phyloP scores from a whole-genome alignment of 2,113 vertebrate genomes.

The Noturus placidus region DNA sequence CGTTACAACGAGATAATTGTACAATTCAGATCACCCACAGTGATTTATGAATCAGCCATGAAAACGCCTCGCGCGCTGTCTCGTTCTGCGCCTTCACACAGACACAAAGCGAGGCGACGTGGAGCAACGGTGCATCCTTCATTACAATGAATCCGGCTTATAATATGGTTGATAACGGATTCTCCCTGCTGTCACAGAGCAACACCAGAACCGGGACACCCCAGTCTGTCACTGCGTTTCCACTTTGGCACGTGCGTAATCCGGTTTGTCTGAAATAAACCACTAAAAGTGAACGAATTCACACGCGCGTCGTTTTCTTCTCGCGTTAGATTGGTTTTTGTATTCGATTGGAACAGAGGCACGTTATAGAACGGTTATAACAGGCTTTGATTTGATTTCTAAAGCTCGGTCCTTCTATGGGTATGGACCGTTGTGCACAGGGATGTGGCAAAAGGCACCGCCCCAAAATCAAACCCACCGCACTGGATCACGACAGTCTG shows the following conservation, averaged over 20 bases:
- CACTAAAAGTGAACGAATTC: not conserved
- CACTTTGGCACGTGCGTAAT: not conserved
- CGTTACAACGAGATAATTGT: not conserved
- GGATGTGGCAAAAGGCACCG: slow-evolving; percentile 73
- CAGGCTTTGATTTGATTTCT: not conserved
- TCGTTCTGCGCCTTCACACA: not conserved
- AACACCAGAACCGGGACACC: not conserved
- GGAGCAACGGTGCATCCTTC: slow-evolving; percentile 42
- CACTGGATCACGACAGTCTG: slow-evolving; percentile 50
- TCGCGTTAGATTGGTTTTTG: too few species aligned
- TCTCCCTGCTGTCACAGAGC: not conserved
- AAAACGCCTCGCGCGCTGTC: slow-evolving; percentile 42
- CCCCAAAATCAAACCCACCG: slow-evolving; percentile 74
- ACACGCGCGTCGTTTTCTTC: not conserved
- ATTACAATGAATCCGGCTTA: not conserved
- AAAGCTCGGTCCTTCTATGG: slow-evolving; percentile 28
- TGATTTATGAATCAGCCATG: slow-evolving; percentile 31
- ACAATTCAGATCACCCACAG: slow-evolving; percentile 69
- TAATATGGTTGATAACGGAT: not conserved
- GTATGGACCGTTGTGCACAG: slow-evolving; percentile 40
- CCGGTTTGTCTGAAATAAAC: not conserved
- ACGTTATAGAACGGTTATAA: not conserved
- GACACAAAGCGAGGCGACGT: slow-evolving; percentile 54
- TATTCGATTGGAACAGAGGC: not conserved
- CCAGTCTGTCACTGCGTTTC: not conserved